These are phyloP conservation scores for Labrus mixtus DNA, from an alignment of 2,113 vertebrate species.

Conservation along the genomic window DNA sequence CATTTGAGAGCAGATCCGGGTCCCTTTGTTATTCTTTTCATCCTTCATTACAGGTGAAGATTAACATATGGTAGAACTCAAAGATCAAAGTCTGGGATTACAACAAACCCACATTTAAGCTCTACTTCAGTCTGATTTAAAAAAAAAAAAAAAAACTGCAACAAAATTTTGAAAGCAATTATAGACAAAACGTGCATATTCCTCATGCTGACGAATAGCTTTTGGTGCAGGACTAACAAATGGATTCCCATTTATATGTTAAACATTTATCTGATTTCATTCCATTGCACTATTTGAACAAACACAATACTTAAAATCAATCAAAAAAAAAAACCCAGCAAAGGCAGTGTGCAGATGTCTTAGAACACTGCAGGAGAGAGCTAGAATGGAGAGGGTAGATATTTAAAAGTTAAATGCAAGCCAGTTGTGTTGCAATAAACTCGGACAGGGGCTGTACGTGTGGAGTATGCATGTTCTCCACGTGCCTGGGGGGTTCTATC, in stretches of 20 bases:
- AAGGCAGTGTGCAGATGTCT: no score
- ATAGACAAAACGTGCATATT: no score
- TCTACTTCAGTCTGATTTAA: background rate
- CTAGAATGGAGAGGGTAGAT: no score
- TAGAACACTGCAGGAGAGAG: no score
- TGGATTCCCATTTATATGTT: background rate
- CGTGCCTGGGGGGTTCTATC: no score
- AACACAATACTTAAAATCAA: no score
- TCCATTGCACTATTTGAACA: background rate
- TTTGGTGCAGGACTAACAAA: background rate
- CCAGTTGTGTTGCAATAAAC: no score
- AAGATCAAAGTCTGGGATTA: conserved; percentile 39
- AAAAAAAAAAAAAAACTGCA: no score
- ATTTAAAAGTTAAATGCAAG: no score
- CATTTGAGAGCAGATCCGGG: conserved; percentile 16
- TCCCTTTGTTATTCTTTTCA: conserved; percentile 36
- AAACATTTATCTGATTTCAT: background rate
- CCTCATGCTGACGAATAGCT: background rate
- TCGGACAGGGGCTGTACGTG: no score
- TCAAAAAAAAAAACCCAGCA: no score
- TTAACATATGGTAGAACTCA: conserved; percentile 12
- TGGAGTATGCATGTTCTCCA: no score
- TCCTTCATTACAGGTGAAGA: conserved; percentile 31
- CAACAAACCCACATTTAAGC: background rate
- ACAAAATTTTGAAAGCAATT: background rate